Evolutionary conservation across 2,888 invertebrate species (phyloP).

Genomic region (Gymnosoma rotundatum): DNA sequence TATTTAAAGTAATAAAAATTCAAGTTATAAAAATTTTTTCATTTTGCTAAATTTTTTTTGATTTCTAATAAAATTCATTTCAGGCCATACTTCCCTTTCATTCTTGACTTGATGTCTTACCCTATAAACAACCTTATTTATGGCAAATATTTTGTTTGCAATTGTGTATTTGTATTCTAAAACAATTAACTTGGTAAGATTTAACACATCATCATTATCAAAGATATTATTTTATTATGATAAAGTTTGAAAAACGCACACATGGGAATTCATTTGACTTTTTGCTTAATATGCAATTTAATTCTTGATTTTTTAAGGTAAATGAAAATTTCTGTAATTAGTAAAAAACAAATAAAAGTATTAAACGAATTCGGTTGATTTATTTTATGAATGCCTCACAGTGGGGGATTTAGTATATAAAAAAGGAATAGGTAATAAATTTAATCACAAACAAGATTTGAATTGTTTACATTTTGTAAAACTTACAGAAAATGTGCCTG

Average conservation of each 20-base stretch:
- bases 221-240: conserved; percentile 34
- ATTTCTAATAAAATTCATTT: neutral
- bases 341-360: conserved; percentile 19
- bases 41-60: no score
- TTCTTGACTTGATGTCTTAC: conserved; percentile 4
- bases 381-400: neutral
- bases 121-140: neutral
- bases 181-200: conserved; percentile 51
- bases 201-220: conserved; percentile 58
- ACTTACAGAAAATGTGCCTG: no score
- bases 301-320: conserved; percentile 26
- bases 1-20: no score
- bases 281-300: conserved; percentile 65
- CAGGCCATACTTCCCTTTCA: conserved; percentile 8
- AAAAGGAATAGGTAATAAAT: no score
- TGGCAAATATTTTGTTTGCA: conserved; percentile 46
- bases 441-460: no score
- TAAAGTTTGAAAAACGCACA: conserved; percentile 46
- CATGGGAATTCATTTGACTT: conserved; percentile 62
- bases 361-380: neutral
- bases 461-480: no score
- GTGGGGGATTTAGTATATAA: no score
- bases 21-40: no score
- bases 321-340: conserved; percentile 51
- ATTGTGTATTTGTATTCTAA: conserved; percentile 54